Conservation (phyloP, 2,113 vertebrate genomes). For the Hymenochirus boettgeri region DNA sequence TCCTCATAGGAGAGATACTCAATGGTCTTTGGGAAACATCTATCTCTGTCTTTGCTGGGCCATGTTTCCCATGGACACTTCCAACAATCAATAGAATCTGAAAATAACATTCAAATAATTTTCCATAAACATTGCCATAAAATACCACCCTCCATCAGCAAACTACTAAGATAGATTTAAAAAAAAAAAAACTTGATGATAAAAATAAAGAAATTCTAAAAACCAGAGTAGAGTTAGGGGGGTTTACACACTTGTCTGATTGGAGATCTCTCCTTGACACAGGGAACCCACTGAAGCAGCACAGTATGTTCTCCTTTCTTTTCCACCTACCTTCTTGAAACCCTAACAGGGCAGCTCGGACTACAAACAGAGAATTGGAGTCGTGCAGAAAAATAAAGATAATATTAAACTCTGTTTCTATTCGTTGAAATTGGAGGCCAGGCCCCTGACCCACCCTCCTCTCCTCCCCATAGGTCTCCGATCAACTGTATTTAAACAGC, state of each 20-base stretch:
- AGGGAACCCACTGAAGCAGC: conserved; percentile 6
- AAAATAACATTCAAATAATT: not conserved
- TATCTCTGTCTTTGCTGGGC: conserved; percentile 15
- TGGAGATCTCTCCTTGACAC: conserved; percentile 11
- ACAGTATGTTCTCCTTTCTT: not conserved
- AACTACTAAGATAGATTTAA: too few species aligned
- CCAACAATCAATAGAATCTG: conserved; percentile 51
- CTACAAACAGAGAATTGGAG: conserved; percentile 6
- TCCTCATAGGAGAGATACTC: conserved; percentile 26
- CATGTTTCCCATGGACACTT: conserved; percentile 44
- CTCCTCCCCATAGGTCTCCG: too few species aligned
- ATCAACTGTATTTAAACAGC: too few species aligned
- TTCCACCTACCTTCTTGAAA: not conserved
- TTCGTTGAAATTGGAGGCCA: too few species aligned
- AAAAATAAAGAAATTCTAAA: too few species aligned
- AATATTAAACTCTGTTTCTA: too few species aligned
- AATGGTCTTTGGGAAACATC: conserved; percentile 4
- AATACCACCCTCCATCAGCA: too few species aligned
- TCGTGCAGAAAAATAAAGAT: not conserved
- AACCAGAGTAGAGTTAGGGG: too few species aligned
- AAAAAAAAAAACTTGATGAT: too few species aligned
- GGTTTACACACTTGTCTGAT: conserved; percentile 2
- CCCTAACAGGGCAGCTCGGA: not conserved
- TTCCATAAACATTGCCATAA: too few species aligned
- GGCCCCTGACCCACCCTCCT: too few species aligned